Evolutionary conservation across 2,113 vertebrate species (phyloP), one percentile per base, ranked within the genome.

Genomic region (Romanogobio albipinnatus): DNA sequence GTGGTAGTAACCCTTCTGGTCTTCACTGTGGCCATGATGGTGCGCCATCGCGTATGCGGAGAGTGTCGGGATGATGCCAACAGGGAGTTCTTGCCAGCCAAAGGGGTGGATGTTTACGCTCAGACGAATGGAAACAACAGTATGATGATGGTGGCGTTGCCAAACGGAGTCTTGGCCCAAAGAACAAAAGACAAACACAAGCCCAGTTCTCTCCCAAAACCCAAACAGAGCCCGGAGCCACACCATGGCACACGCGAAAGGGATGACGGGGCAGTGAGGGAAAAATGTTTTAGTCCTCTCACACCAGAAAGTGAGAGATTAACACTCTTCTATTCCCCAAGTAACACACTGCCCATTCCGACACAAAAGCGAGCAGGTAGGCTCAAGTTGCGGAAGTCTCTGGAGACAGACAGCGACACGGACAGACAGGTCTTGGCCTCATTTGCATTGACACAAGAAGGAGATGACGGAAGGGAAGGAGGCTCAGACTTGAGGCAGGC

Each of bases 11-110:
- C 96, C 68, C 89, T 98, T 84, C 94, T 98, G 76, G 96, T 97
- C 89, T 98, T 97, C 91, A 97, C 96, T 0, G 96, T 97, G 86
- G 95, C 94, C 71, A 95, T 97, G 92, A 96, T 97, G 96, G 96
- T 97, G 86, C 95, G 96, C 87, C 96, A 96, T 88, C 94, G 96
- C 17, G 95, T 95, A 71, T 96, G 96, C 0, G 91, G 92, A 84
- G 94, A 95, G 49, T 94, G 94, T 85, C 92, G 91, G 66, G 84
- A 91, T 9, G 91, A 92, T 51, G 87, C 90, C 9, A 81, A 87
- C 6, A 61, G 89, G 39, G 4, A 91, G 89, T 29, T 91, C 91
- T 56, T 74, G 71, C 92, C 94, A 90, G 92, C 93, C 81, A 92
- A 96, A 90, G 92, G 95, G 88, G 61, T 95, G 77, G 95, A 96